These are phyloP conservation scores for Xenentodon cancila DNA, from an alignment of 2,797 vertebrate genomes.

Conservation along the genomic window DNA sequence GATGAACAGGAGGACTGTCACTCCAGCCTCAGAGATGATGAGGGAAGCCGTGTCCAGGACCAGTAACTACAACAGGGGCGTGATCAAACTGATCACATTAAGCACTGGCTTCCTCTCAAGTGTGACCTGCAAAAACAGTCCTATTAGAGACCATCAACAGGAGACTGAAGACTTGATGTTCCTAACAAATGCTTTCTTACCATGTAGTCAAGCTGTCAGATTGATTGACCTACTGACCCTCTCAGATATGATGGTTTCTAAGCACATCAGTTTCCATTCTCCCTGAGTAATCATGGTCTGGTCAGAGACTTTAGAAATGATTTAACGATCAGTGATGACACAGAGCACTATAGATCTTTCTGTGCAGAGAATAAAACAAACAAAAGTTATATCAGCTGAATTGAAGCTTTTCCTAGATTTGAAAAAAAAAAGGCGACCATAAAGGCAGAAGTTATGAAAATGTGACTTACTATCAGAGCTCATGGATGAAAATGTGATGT, in stretches of 20 bases:
- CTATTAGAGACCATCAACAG: rapidly evolving
- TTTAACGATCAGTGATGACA: too few species aligned
- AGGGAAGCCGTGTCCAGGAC: conserved; percentile 82
- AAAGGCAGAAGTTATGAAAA: not conserved
- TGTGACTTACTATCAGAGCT: not conserved
- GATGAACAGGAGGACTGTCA: conserved; percentile 84
- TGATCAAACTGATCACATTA: conserved; percentile 79
- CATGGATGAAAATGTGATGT: conserved; percentile 9
- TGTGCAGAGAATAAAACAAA: not conserved
- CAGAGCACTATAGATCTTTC: not conserved
- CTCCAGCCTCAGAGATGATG: conserved; percentile 74
- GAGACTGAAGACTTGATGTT: too few species aligned
- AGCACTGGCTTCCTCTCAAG: conserved; percentile 64
- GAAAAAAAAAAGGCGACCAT: too few species aligned
- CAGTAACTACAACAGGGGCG: conserved; percentile 79
- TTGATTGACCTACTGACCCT: too few species aligned
- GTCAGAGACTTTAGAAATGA: rapidly evolving
- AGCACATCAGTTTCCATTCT: conserved; percentile 57
- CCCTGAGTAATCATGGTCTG: conserved; percentile 45
- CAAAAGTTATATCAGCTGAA: not conserved
- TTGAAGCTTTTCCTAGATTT: too few species aligned
- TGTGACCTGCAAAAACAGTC: conserved; percentile 27
- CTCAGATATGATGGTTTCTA: not conserved
- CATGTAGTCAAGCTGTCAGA: not conserved
- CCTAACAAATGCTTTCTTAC: conserved; percentile 25